Conservation (phyloP, 1,140 invertebrate species). For the Oncopeltus fasciatus region DNA sequence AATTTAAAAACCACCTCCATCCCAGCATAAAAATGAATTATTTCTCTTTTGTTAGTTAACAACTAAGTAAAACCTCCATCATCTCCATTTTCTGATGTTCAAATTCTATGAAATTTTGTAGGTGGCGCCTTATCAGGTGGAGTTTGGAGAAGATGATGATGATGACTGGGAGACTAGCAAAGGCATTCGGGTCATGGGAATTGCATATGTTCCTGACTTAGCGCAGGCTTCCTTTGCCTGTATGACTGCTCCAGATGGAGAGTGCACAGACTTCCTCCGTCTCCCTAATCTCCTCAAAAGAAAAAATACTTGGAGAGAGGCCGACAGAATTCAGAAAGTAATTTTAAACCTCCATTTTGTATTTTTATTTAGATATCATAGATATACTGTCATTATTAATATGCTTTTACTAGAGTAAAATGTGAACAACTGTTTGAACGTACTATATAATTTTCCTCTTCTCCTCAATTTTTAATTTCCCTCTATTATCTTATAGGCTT, state of each 20-base stretch:
- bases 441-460: too few species aligned
- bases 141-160: conserved; percentile 71
- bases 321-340: conserved; percentile 56
- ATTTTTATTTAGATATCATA: too few species aligned
- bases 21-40: too few species aligned
- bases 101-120: conserved; percentile 13
- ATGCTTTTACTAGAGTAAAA: too few species aligned
- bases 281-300: conserved; percentile 72
- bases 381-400: too few species aligned
- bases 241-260: conserved; percentile 73
- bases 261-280: conserved; percentile 79
- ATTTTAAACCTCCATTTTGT: too few species aligned
- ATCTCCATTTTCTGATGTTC: neutral
- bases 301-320: conserved; percentile 54
- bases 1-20: neutral
- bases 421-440: too few species aligned
- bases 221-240: conserved; percentile 80
- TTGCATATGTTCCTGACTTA: conserved; percentile 77
- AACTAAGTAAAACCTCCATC: too few species aligned
- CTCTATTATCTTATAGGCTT: too few species aligned
- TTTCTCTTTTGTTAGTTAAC: too few species aligned
- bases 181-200: conserved; percentile 71
- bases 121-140: conserved; percentile 68
- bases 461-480: too few species aligned
- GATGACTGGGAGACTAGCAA: conserved; percentile 79